Base-by-base conservation (phyloP, 2,113 vertebrate species). In the Stigmatopora nigra region DNA sequence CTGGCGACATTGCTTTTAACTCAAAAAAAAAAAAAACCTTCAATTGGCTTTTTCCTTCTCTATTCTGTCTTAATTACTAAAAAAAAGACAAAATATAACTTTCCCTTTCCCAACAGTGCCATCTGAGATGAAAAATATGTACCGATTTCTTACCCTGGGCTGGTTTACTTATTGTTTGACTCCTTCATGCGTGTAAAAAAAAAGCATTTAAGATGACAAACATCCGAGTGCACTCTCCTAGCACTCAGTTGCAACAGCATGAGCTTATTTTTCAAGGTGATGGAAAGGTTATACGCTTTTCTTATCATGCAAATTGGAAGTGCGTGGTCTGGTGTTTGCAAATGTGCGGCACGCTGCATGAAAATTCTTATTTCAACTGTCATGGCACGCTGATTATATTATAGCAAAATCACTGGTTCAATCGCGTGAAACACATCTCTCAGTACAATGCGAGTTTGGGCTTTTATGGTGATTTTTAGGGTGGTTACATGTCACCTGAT, bases 201-300 rank as follows among this genome's bases (percentile, higher is more conserved):
- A 12, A 13, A 61, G 41, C 19, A 8, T 61, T 41, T n/a, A 45
- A 61, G 1, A 44, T 61, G 8, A 10, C 15, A 38, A 58, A 17
- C 25, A 35, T 6, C 25, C 10, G 51, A 22, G 6, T 52, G 5
- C 11, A 55, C 52, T 2, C 53, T 56, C 53, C 22, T 31, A 56
- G 22, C 52, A 6, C 52, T 53, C 52, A 13, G 52, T 22, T 4
- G 10, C 20, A 31, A 15, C 22, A 15, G 68, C 57, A 47, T 35
- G 61, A 59, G 55, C 46, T 61, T 13, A 76, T 69, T 47, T 44
- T 44, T 78, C 68, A 82, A 86, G 82, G 85, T 82, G 76, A 87
- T 55, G 60, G 65, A 62, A 38, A 78, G 78, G 82, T 78, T 77
- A 72, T 77, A 65, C 65, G 64, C 63, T 78, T 71, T 69, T 63